These are phyloP conservation scores for Drosophila prolongata DNA, from an alignment of 2,888 invertebrate species.

Conservation along the genomic window DNA sequence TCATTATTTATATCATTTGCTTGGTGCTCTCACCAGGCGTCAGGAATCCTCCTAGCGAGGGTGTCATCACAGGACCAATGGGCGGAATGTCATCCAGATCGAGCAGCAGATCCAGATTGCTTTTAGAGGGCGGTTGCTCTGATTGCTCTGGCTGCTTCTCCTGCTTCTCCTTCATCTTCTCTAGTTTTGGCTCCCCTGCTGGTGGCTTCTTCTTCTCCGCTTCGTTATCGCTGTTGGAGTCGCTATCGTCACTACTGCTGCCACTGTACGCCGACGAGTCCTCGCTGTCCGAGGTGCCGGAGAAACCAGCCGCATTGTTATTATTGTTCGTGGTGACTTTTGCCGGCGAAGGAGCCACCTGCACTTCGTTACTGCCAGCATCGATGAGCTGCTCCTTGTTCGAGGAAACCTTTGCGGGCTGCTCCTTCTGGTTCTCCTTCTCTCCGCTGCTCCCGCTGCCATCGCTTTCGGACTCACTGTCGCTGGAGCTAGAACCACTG, in stretches of 20 bases:
- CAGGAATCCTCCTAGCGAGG: conserved; percentile 91
- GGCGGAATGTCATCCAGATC: conserved; percentile 92
- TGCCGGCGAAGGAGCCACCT: neutral
- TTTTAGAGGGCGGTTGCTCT: conserved; percentile 82
- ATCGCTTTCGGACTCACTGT: conserved; percentile 44
- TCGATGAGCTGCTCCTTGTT: conserved; percentile 32
- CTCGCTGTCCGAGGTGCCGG: conserved; percentile 79
- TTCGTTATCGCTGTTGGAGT: conserved; percentile 47
- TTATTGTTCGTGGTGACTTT: conserved; percentile 32
- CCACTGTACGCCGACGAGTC: conserved; percentile 76
- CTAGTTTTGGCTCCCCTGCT: neutral
- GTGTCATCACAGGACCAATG: conserved; percentile 88
- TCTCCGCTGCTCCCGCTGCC: conserved; percentile 26
- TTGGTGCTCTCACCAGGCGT: conserved; percentile 86
- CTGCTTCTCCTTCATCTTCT: conserved; percentile 9
- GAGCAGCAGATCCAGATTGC: conserved; percentile 92
- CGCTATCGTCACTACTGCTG: conserved; percentile 47
- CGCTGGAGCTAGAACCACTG: conserved; percentile 52
- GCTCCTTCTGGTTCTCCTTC: conserved; percentile 15
- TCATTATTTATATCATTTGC: too few relatives aligned
- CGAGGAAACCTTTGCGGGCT: conserved; percentile 8
- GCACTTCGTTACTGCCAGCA: conserved; percentile 12
- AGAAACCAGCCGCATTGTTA: conserved; percentile 28
- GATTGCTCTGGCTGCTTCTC: conserved; percentile 26
- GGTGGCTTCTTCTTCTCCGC: conserved; percentile 13